Evolutionary conservation across 2,113 vertebrate genomes (phyloP).

Genomic region (Penelope pileata): DNA sequence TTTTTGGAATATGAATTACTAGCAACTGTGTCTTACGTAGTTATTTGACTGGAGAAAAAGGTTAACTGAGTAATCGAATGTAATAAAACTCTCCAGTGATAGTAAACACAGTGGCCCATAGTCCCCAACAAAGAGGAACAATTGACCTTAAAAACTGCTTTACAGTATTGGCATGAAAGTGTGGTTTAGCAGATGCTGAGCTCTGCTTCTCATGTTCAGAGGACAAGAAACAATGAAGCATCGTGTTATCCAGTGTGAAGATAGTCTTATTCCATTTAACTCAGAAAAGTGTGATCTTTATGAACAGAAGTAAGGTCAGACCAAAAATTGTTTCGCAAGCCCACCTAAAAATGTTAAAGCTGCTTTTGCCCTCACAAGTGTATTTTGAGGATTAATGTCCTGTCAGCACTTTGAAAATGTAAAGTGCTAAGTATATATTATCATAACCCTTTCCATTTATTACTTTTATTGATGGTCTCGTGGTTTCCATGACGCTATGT

Average conservation of each 20-base stretch:
- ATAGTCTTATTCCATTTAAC: not conserved
- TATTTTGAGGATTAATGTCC: constrained; percentile 65
- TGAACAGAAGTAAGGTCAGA: constrained; percentile 9
- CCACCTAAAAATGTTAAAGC: constrained; percentile 37
- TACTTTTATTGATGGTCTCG: constrained; percentile 60
- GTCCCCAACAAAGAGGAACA: not conserved
- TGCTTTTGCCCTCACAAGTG: constrained; percentile 29
- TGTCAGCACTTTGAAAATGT: constrained; percentile 67
- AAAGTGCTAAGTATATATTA: constrained; percentile 70
- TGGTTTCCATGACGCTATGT: constrained; percentile 64
- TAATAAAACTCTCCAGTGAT: not conserved
- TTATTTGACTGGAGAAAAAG: constrained; percentile 42
- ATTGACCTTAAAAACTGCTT: constrained; percentile 8
- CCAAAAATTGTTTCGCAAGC: not conserved
- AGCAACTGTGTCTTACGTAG: not conserved
- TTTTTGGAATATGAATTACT: constrained; percentile 21
- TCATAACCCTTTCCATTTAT: constrained; percentile 69
- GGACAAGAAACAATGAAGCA: not conserved
- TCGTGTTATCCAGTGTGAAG: not conserved
- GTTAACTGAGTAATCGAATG: not conserved
- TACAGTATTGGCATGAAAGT: not conserved
- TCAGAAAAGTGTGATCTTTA: not conserved
- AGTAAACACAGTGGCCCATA: not conserved
- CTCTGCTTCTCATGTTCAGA: not conserved
- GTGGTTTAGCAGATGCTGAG: not conserved